Evolutionary conservation across 2,888 invertebrate genomes (phyloP), one percentile per base, ranked within the genome.

Genomic region (Vandiemenella viatica): DNA sequence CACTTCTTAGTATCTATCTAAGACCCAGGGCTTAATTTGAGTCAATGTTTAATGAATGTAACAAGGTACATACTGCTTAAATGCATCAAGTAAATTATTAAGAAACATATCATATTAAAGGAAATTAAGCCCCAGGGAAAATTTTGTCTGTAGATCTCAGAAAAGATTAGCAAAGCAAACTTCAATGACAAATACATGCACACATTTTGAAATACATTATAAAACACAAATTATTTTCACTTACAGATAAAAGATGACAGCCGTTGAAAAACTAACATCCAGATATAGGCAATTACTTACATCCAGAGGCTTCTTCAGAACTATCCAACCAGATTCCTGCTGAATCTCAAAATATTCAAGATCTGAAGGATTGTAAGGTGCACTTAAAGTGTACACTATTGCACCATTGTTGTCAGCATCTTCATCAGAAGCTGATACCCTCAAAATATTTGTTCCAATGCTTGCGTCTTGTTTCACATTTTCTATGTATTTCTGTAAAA

Each of bases 391-490:
- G 65, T 93, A 95, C 15, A 88, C 80, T 62, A 95, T 92, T 49
- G 90, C 91, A 19, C 95, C 93, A 67, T 97, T 97, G 66, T 89
- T 88, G 63, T 95, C 95, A 26, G 92, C 91, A 72, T 96, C 96
- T 68, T 93, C 93, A 65, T 93, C 93, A 40, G 92, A 93, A 53
- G 95, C 93, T 16, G 93, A 95, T 21, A 95, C 92, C 62, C 92
- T 78, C 55, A 92, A 72, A 59, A 93, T 92, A 66, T 92, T 92
- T 19, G 91, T 91, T 55, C 91, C 92, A 60, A 90, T 90, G 68
- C 89, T 91, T 53, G 92, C 92, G 65, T 93, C 92, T 73, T 93
- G 92, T 70, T 92, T 92, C 49, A 93, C 92, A 67, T 92, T 92
- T 69, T 93, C 92, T 61, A 91, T 86, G 69, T 93, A 93, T 88